phyloP scores from a whole-genome alignment of 64 coral and sea anemone species.

The Acropora yongei region DNA sequence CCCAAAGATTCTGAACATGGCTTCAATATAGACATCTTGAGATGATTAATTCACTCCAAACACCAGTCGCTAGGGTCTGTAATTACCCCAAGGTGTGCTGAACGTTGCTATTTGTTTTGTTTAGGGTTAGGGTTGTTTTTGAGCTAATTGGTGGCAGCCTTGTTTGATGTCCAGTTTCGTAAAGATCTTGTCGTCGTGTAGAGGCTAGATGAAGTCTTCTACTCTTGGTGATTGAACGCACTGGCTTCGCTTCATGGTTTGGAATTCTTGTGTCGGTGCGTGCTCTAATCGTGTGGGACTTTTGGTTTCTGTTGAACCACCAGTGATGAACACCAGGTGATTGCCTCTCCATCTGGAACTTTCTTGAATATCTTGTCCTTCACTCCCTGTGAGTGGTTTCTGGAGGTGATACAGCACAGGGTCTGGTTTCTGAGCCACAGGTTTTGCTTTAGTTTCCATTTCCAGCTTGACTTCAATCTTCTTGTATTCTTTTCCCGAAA shows the following conservation, averaged over 20 bases:
- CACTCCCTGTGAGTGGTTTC: neutral
- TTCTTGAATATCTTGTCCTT: neutral
- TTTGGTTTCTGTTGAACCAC: neutral
- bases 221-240: slow-evolving; percentile 35
- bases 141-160: slow-evolving; percentile 18
- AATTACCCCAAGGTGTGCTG: slow-evolving; percentile 49
- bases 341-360: neutral
- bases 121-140: neutral
- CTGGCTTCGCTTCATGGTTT: slow-evolving; percentile 25
- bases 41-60: slow-evolving; percentile 36
- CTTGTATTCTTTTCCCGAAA: neutral
- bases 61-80: neutral
- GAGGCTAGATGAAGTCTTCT: slow-evolving; percentile 37
- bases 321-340: neutral
- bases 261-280: neutral
- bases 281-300: neutral
- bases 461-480: neutral
- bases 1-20: slow-evolving; percentile 29
- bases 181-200: slow-evolving; percentile 28
- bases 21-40: slow-evolving; percentile 25
- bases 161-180: slow-evolving; percentile 47
- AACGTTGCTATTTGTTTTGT: slow-evolving; percentile 40
- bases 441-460: neutral
- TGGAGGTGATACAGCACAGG: neutral
- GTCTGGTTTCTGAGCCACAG: neutral